These are phyloP conservation scores for Merops nubicus DNA, from an alignment of 2,113 vertebrate species.

Conservation along the genomic window DNA sequence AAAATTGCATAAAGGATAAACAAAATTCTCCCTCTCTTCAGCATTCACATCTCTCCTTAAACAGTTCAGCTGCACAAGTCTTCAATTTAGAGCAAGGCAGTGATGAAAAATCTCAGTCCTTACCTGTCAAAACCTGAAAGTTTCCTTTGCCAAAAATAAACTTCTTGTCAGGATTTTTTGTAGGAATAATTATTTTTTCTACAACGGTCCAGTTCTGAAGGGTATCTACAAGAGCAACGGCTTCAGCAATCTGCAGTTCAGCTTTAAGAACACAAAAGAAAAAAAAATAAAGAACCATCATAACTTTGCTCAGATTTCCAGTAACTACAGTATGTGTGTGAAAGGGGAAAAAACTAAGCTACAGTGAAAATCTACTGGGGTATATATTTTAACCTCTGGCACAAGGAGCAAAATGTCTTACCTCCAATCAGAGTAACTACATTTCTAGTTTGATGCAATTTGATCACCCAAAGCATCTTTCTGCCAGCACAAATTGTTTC, in stretches of 20 bases:
- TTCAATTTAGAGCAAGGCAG: background rate
- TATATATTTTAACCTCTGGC: background rate
- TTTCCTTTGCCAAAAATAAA: constrained; percentile 88
- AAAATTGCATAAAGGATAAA: background rate
- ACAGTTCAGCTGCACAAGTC: background rate
- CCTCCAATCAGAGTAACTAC: background rate
- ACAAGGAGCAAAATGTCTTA: background rate
- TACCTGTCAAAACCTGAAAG: constrained; percentile 87
- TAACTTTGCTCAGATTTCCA: background rate
- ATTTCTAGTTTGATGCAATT: background rate
- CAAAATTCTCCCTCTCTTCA: background rate
- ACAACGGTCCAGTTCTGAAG: constrained; percentile 87
- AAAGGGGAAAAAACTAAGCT: background rate
- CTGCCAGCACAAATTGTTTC: background rate
- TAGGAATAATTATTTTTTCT: constrained; percentile 84
- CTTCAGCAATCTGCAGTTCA: constrained; percentile 89
- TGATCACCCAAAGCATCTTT: background rate
- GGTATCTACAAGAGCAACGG: constrained; percentile 83
- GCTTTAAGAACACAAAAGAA: constrained; percentile 55
- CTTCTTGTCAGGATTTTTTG: constrained; percentile 84
- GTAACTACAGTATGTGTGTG: background rate
- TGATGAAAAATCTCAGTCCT: background rate
- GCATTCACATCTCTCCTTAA: background rate
- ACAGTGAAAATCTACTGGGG: background rate
- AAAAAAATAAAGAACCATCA: background rate